Percentiles rank a stretch among this genome's conserved stretches.
Evolutionary conservation across 2,888 invertebrate species (phyloP).

Genomic region (Volucella zonaria): DNA sequence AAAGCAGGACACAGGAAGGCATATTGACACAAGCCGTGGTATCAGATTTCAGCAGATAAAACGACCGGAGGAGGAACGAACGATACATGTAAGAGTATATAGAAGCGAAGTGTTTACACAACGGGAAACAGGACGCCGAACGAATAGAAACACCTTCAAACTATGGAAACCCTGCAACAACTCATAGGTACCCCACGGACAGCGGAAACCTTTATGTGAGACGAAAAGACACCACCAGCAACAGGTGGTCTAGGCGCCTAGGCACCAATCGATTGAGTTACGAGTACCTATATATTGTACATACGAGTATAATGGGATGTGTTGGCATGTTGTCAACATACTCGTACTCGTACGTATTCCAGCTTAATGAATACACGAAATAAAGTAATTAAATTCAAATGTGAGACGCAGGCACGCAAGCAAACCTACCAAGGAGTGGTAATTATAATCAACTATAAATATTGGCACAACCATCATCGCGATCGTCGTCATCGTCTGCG

Average conservation of each 20-base stretch:
- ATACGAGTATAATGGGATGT: not conserved
- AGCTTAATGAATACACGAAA: constrained; percentile 46
- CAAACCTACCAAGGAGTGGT: not conserved
- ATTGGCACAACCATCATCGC: constrained; percentile 25
- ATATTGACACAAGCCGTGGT: constrained; percentile 67
- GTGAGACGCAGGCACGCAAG: not conserved
- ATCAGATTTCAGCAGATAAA: constrained; percentile 49
- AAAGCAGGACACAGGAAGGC: constrained; percentile 65
- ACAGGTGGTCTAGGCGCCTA: constrained; percentile 48
- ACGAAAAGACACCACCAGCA: constrained; percentile 40
- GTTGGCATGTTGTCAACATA: constrained; percentile 35
- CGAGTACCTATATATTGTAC: not conserved
- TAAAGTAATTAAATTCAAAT: constrained; percentile 57
- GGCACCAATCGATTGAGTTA: not conserved
- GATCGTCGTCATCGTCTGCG: too few relatives aligned
- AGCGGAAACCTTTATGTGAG: constrained; percentile 11
- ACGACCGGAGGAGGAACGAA: not conserved
- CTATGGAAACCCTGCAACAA: not conserved
- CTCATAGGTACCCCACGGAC: not conserved
- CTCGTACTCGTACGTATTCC: not conserved
- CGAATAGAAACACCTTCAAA: not conserved
- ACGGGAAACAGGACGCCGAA: not conserved
- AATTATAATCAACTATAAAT: constrained; percentile 35
- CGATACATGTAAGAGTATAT: constrained; percentile 28
- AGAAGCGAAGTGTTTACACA: constrained; percentile 16